A percentile compares a stretch with the other conserved stretches of the same genome.
Evolutionary conservation across 2,888 invertebrate species (phyloP).

Genomic region (Scaptomyza polygonia): DNA sequence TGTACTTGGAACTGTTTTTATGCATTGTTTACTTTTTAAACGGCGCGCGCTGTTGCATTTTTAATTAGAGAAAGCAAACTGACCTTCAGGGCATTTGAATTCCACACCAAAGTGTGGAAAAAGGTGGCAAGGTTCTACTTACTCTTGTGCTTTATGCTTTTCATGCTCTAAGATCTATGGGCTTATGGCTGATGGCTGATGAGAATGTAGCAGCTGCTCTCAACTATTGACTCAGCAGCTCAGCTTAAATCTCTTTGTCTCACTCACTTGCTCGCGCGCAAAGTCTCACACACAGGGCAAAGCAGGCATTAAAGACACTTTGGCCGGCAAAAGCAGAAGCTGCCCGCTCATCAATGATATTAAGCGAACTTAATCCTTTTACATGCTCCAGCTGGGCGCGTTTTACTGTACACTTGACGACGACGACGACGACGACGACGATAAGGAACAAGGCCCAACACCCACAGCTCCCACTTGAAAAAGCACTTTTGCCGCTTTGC

Average conservation of each 20-base stretch:
- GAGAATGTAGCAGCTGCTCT: slow-evolving; percentile 62
- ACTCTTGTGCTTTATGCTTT: background rate
- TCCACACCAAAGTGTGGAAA: background rate
- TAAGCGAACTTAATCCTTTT: slow-evolving; percentile 78
- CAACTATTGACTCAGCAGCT: slow-evolving; percentile 55
- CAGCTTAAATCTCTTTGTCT: slow-evolving; percentile 51
- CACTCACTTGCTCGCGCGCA: slow-evolving; percentile 23
- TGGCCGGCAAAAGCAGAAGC: slow-evolving; percentile 10
- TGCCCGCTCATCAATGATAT: slow-evolving; percentile 75
- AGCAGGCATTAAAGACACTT: slow-evolving; percentile 52
- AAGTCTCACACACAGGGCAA: slow-evolving; percentile 55
- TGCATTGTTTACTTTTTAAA: slow-evolving; percentile 39
- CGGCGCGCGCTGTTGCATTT: slow-evolving; percentile 54
- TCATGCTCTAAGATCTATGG: background rate
- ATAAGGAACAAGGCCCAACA: slow-evolving; percentile 9
- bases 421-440: background rate
- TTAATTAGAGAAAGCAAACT: slow-evolving; percentile 63
- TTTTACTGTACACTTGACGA: slow-evolving; percentile 41
- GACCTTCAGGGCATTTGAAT: slow-evolving; percentile 53
- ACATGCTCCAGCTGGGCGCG: slow-evolving; percentile 62
- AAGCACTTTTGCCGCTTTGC: slow-evolving; percentile 18
- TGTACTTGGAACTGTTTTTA: slow-evolving; percentile 20
- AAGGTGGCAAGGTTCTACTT: background rate
- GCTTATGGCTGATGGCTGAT: slow-evolving; percentile 17
- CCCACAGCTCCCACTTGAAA: slow-evolving; percentile 1